Conservation (phyloP, 2,113 vertebrate genomes). For the Microcebus tavaratra region DNA sequence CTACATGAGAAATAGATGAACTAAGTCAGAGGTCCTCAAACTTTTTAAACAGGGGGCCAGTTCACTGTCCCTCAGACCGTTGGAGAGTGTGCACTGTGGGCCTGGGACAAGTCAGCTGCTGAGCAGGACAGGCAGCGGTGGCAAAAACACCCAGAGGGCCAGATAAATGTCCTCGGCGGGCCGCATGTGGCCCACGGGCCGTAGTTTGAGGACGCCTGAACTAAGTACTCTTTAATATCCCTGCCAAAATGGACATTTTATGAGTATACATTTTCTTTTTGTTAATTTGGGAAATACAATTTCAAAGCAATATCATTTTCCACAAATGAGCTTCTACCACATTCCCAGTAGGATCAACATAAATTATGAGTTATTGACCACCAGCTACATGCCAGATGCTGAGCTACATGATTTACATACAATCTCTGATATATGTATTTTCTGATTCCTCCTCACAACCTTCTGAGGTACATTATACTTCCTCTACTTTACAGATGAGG, state of each 20-base stretch:
- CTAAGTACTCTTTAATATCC: neutral
- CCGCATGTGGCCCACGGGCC: too few relatives aligned
- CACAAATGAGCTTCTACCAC: neutral
- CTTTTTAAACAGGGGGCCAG: too few relatives aligned
- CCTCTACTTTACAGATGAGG: neutral
- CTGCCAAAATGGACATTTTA: neutral
- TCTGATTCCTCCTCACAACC: neutral
- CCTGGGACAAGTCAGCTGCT: too few relatives aligned
- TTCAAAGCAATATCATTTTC: neutral
- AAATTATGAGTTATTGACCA: neutral
- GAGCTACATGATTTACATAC: neutral
- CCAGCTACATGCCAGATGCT: neutral
- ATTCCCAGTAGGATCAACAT: neutral
- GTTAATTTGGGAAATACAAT: neutral
- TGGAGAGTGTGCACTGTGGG: too few relatives aligned
- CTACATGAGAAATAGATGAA: neutral
- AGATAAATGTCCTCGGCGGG: too few relatives aligned
- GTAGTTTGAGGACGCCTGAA: too few relatives aligned
- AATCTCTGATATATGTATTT: neutral
- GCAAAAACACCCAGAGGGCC: too few relatives aligned
- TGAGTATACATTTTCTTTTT: neutral
- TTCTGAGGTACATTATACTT: neutral
- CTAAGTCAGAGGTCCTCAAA: neutral
- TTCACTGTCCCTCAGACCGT: too few relatives aligned
- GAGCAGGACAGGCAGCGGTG: too few relatives aligned